Conservation (phyloP, 92 coral and sea anemone genomes). For the Isaurus tuberculatus region DNA sequence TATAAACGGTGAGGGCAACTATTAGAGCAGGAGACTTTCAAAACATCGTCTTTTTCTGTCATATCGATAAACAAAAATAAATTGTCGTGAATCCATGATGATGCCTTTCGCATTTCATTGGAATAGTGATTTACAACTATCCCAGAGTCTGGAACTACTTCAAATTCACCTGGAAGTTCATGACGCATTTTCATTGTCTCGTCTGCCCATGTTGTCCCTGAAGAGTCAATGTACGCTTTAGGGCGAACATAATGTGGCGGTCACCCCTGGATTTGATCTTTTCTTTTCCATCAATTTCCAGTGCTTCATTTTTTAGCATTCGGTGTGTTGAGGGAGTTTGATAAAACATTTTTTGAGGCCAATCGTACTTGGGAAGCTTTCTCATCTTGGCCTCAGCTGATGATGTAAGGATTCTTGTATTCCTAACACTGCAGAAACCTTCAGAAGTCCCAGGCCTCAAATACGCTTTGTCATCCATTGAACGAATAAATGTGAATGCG, state of each 20-base stretch:
- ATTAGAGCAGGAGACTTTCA: slow-evolving; percentile 4
- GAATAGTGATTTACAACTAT: slow-evolving; percentile 5
- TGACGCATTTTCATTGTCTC: not conserved
- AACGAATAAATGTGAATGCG: slow-evolving; percentile 53
- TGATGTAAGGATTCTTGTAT: slow-evolving; percentile 54
- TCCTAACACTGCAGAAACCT: slow-evolving; percentile 56
- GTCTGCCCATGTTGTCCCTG: slow-evolving; percentile 19
- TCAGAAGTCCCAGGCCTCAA: slow-evolving; percentile 71
- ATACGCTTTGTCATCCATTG: slow-evolving; percentile 67
- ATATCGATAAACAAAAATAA: slow-evolving; percentile 32
- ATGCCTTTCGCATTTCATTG: slow-evolving; percentile 11
- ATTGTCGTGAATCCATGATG: slow-evolving; percentile 18
- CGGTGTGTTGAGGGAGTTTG: slow-evolving; percentile 71
- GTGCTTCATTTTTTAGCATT: slow-evolving; percentile 52
- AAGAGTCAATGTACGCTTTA: slow-evolving; percentile 40
- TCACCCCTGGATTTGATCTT: slow-evolving; percentile 58
- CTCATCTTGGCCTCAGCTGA: slow-evolving; percentile 58
- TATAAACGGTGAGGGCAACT: slow-evolving; percentile 16
- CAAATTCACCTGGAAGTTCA: not conserved
- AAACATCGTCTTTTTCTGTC: slow-evolving; percentile 38
- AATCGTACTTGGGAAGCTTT: slow-evolving; percentile 73
- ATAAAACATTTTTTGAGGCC: slow-evolving; percentile 69
- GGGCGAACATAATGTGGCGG: slow-evolving; percentile 61
- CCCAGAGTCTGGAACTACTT: slow-evolving; percentile 1
- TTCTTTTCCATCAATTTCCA: slow-evolving; percentile 47